Evolutionary conservation across 2,113 vertebrate genomes (phyloP).

Genomic region (Sula dactylatra): DNA sequence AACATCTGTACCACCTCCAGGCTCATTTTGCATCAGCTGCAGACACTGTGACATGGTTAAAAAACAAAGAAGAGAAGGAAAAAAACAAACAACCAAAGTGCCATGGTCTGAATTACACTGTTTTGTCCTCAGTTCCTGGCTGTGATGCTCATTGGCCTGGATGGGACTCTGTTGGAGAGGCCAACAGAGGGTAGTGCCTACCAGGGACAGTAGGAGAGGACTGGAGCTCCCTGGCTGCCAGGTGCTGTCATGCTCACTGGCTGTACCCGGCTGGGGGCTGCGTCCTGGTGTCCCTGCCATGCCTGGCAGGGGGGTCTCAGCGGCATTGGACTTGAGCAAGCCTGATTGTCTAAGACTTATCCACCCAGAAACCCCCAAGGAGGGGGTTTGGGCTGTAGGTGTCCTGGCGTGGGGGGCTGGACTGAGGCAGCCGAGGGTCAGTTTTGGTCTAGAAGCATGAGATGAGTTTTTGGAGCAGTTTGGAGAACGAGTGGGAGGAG

Average conservation of each 20-base stretch:
- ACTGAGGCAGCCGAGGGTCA: neutral
- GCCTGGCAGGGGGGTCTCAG: neutral
- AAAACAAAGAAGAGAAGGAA: neutral
- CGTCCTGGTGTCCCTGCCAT: neutral
- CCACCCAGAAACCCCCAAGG: neutral
- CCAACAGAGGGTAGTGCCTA: neutral
- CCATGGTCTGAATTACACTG: neutral
- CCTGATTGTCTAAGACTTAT: neutral
- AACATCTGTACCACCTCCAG: neutral
- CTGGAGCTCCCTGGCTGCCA: neutral
- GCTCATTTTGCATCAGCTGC: neutral
- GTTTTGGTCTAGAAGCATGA: neutral
- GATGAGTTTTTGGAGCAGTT: neutral
- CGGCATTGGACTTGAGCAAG: neutral
- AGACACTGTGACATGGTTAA: neutral
- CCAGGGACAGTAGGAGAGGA: neutral
- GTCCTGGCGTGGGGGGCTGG: neutral
- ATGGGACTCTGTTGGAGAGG: neutral
- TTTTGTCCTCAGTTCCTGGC: neutral
- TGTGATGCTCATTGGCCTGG: neutral
- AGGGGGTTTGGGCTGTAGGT: neutral
- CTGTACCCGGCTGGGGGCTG: neutral
- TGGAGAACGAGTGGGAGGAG: neutral
- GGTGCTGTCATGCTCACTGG: neutral
- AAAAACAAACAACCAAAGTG: fast-evolving